phyloP scores from a whole-genome alignment of 2,888 invertebrate species.

The Phortica okadai region DNA sequence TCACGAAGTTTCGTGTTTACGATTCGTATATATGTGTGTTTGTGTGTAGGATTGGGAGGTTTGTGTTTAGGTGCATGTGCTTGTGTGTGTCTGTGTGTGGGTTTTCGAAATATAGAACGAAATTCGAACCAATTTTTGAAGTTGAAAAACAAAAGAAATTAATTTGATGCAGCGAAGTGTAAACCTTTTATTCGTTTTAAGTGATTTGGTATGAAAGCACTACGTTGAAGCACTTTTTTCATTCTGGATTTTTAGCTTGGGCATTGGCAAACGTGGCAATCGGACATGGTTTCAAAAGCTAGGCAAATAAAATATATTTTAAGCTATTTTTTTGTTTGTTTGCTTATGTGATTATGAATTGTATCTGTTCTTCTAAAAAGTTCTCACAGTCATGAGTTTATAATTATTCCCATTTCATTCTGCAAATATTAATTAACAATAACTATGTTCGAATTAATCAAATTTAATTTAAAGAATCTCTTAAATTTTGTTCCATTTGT shows the following conservation, averaged over 20 bases:
- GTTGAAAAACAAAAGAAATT: constrained; percentile 54
- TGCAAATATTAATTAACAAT: background rate
- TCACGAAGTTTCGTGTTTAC: background rate
- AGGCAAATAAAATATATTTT: constrained; percentile 46
- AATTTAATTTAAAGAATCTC: background rate
- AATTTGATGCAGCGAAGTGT: constrained; percentile 55
- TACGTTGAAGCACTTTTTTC: constrained; percentile 56
- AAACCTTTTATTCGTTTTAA: constrained; percentile 36
- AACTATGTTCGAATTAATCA: background rate
- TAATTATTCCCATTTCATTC: no score
- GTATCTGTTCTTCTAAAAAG: background rate
- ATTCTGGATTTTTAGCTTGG: constrained; percentile 52
- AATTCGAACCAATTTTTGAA: constrained; percentile 66
- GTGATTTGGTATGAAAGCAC: constrained; percentile 50
- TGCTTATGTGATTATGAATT: background rate
- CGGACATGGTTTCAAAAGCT: constrained; percentile 55
- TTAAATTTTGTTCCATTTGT: no score
- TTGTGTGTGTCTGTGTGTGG: background rate
- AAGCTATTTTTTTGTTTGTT: constrained; percentile 1
- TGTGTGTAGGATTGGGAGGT: background rate
- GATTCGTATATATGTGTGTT: background rate
- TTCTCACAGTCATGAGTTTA: background rate
- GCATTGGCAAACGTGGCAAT: constrained; percentile 29
- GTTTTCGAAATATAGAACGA: constrained; percentile 69
- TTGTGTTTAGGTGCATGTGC: background rate